Conservation (phyloP, 2,113 vertebrate species). For the Chaetura pelagica region DNA sequence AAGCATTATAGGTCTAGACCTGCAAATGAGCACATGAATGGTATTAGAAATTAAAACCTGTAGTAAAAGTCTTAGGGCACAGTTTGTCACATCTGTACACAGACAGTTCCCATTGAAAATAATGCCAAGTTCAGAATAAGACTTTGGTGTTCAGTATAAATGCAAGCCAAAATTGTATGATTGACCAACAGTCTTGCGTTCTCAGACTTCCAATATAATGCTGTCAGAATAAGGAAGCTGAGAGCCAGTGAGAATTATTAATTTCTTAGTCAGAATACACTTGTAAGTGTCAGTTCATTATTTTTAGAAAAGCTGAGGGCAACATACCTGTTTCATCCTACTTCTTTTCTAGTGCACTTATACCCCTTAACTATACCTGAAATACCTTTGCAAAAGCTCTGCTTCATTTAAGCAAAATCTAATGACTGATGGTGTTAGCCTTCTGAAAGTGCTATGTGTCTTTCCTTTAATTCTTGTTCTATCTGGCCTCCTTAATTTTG, state of each 20-base stretch:
- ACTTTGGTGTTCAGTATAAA: neutral
- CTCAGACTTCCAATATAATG: neutral
- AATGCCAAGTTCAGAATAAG: neutral
- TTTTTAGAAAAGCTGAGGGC: neutral
- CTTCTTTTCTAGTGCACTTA: neutral
- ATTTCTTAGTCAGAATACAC: neutral
- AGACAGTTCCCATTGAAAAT: neutral
- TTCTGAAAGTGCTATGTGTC: neutral
- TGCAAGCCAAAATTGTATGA: neutral
- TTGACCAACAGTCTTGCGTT: neutral
- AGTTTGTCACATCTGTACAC: neutral
- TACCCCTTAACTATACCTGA: neutral
- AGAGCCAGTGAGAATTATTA: neutral
- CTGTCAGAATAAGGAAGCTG: neutral
- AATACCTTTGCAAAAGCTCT: neutral
- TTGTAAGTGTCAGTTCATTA: neutral
- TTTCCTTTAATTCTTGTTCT: neutral
- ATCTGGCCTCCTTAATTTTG: neutral
- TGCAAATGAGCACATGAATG: conserved; percentile 45
- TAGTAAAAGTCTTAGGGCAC: conserved; percentile 11
- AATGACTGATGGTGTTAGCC: neutral
- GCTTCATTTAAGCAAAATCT: neutral
- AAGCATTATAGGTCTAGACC: conserved; percentile 66
- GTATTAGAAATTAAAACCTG: conserved; percentile 47
- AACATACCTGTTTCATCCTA: neutral